These are phyloP conservation scores for Cariama cristata DNA, from an alignment of 2,113 vertebrate genomes.

Conservation along the genomic window DNA sequence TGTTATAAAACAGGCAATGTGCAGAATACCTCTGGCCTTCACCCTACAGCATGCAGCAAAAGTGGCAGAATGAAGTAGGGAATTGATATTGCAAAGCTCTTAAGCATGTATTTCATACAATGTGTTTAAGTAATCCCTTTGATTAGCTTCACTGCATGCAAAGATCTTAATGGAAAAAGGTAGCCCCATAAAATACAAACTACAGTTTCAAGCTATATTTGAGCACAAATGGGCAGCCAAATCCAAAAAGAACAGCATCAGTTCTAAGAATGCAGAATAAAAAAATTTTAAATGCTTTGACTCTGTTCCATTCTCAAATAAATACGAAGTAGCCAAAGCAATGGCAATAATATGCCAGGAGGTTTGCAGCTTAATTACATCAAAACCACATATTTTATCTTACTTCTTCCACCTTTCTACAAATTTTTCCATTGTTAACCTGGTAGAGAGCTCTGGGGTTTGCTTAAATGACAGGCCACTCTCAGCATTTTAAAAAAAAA, in stretches of 20 bases:
- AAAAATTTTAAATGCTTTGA: not conserved
- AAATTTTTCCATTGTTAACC: not conserved
- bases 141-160: not conserved
- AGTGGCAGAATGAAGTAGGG: not conserved
- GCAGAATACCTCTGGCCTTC: not conserved
- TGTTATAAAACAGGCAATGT: not conserved
- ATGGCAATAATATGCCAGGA: not conserved
- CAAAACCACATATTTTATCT: not conserved
- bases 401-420: not conserved
- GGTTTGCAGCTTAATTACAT: not conserved
- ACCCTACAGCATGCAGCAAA: not conserved
- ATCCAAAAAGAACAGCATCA: not conserved
- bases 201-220: not conserved
- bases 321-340: not conserved
- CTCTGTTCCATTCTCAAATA: not conserved
- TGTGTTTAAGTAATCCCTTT: not conserved
- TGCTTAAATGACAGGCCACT: not conserved
- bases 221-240: not conserved
- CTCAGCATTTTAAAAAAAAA: not conserved
- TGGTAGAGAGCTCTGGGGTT: not conserved
- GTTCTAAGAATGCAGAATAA: not conserved
- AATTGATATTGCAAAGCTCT: not conserved
- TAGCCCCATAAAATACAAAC: not conserved
- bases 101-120: not conserved
- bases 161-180: not conserved